Evolutionary conservation across 2,113 vertebrate genomes (phyloP).

Genomic region (Cavia aperea): DNA sequence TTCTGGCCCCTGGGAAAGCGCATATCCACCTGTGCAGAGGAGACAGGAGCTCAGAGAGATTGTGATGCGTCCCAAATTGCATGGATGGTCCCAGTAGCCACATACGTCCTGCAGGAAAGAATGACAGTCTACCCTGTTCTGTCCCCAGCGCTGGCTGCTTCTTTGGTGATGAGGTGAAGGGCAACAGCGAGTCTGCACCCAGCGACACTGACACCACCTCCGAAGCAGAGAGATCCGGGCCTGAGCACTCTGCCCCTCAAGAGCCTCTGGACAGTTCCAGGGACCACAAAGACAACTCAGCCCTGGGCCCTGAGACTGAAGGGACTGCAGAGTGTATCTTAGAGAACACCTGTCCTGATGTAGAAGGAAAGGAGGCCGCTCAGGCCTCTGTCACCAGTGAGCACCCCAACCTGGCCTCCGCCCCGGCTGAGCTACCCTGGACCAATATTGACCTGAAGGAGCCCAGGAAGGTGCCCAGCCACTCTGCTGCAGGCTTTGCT

Average conservation of each 20-base stretch:
- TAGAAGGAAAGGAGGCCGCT: not conserved
- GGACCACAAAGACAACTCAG: not conserved
- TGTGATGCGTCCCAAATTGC: not conserved
- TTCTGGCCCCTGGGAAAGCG: not conserved
- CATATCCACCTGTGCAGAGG: accelerated
- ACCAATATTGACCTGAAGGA: slow-evolving; percentile 94
- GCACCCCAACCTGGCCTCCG: slow-evolving; percentile 53
- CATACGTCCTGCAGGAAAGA: accelerated
- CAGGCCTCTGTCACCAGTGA: not conserved
- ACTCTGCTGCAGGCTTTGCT: slow-evolving; percentile 58
- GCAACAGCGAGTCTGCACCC: slow-evolving; percentile 75
- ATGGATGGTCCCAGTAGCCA: not conserved
- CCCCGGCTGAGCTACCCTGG: slow-evolving; percentile 82
- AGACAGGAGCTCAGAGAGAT: not conserved
- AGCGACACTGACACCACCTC: slow-evolving; percentile 79
- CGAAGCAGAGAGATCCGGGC: slow-evolving; percentile 73
- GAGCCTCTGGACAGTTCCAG: not conserved
- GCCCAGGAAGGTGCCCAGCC: slow-evolving; percentile 72
- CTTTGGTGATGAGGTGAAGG: slow-evolving; percentile 89
- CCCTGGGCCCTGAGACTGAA: not conserved
- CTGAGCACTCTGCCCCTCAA: not conserved
- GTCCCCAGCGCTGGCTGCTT: slow-evolving; percentile 89
- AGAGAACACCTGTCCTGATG: not conserved
- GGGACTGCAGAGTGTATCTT: not conserved
- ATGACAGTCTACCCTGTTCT: slow-evolving; percentile 31